Evolutionary conservation across 1,140 invertebrate species (phyloP).

Genomic region (Bombus sylvicola): DNA sequence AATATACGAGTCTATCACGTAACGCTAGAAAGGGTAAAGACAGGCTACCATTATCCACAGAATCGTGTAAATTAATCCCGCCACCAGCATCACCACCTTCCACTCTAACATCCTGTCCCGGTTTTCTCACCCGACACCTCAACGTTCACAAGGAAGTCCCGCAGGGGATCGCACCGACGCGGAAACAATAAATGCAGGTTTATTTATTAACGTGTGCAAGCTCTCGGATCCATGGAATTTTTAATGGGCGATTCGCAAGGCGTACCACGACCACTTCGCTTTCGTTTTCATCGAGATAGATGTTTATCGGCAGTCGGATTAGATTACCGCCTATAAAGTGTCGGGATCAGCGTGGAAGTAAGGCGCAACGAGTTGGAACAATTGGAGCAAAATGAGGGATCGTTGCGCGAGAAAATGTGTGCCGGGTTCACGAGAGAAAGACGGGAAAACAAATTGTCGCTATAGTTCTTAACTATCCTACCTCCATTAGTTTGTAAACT

Average conservation of each 20-base stretch:
- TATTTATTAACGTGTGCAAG: constrained; percentile 31
- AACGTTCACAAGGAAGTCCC: constrained; percentile 1
- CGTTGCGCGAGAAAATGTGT: background rate
- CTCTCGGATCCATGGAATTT: background rate
- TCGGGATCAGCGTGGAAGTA: background rate
- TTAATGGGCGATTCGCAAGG: background rate
- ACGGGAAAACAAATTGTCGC: background rate
- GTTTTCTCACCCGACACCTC: background rate
- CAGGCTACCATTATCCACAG: background rate
- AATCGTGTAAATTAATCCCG: background rate
- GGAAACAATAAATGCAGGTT: constrained; percentile 43
- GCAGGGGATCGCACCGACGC: constrained; percentile 6
- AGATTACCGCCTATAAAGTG: constrained; percentile 35
- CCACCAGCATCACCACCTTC: background rate
- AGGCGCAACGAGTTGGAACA: constrained; percentile 4
- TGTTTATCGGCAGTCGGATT: constrained; percentile 34
- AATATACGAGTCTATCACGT: background rate
- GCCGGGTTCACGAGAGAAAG: background rate
- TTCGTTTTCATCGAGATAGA: constrained; percentile 18
- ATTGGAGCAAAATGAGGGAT: constrained; percentile 33
- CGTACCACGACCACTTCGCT: background rate
- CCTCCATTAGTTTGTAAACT: background rate
- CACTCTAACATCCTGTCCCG: background rate
- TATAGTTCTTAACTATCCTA: background rate
- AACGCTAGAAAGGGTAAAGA: background rate